Base-by-base conservation (phyloP, 2,888 invertebrate genomes). In the Tenthredo mesomela region DNA sequence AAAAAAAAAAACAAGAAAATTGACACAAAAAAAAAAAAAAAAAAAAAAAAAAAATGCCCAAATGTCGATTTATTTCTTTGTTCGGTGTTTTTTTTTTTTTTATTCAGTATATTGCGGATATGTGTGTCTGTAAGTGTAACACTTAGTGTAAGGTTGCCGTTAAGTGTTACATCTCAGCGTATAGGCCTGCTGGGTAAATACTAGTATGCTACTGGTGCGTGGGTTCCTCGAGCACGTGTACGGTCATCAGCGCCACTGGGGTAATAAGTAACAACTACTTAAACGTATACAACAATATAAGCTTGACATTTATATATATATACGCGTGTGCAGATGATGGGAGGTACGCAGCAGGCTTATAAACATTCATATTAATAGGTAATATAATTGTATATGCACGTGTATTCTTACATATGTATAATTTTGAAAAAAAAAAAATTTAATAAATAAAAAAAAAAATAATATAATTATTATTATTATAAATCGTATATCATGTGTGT, bases 101-200 rank as follows among this genome's bases (percentile, higher is more conserved):
- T 50, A 77, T 50, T 47, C 15, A 47, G 12, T 47, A 47, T 47
- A 47, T 47, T 47, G 47, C 3, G 47, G 29, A 29, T 77, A 71
- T 21, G 40, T 71, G 40, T 43, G 37, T 71, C 43, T 40, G 71
- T 40, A 71, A 71, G 75, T 77, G 47, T 77, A 77, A 77, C 75
- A 77, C 75, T 50, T 67, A 18, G 43, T 67, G 67, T 67, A 82
- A 43, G 7, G n/a, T 82, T 25, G 47, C 25, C 47, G 67, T 82
- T 82, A 82, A 82, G 82, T 82, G 82, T 82, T 82, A 82, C 82
- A 65, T 61, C 47, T 61, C 21, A 77, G 50, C 54, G 47, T 77
- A 25, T 58, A 47, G 15, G 75, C 15, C 47, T 47, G 47, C 47
- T 47, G 47, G 47, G 47, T 47, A 47, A 47, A 47, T 47, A 47